phyloP scores from a whole-genome alignment of 2,113 vertebrate species.

The Oophaga pumilio region DNA sequence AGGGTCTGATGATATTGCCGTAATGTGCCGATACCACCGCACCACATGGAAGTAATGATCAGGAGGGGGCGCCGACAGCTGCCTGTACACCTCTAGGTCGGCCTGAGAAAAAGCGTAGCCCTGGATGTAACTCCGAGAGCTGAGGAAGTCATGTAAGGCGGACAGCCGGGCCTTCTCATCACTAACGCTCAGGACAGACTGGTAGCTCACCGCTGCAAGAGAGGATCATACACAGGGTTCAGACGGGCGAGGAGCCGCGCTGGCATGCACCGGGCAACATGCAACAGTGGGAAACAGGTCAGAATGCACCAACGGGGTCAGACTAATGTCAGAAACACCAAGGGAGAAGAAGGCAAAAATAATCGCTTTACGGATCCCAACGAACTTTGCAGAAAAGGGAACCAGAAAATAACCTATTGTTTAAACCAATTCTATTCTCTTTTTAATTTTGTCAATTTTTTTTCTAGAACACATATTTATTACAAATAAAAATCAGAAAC shows the following conservation, averaged over 20 bases:
- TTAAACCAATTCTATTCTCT: no score
- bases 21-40: constrained; percentile 95
- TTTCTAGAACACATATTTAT: no score
- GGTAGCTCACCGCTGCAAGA: constrained; percentile 90
- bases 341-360: neutral
- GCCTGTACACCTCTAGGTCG: constrained; percentile 83
- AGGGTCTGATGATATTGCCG: constrained; percentile 79
- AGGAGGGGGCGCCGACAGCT: constrained; percentile 81
- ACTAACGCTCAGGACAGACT: constrained; percentile 85
- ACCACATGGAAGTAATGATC: constrained; percentile 85
- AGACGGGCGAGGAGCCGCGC: neutral
- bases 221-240: constrained; percentile 71
- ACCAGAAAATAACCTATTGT: no score
- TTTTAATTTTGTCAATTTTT: no score
- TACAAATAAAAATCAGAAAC: no score
- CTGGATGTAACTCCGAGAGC: constrained; percentile 91
- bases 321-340: neutral
- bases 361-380: neutral
- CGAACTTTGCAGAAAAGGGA: neutral
- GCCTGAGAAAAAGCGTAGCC: constrained; percentile 87
- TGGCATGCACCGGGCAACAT: neutral
- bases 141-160: constrained; percentile 89
- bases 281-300: neutral
- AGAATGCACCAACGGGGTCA: neutral
- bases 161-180: constrained; percentile 80